Evolutionary conservation across 2,888 invertebrate genomes (phyloP).

Genomic region (Zootermopsis nevadensis): DNA sequence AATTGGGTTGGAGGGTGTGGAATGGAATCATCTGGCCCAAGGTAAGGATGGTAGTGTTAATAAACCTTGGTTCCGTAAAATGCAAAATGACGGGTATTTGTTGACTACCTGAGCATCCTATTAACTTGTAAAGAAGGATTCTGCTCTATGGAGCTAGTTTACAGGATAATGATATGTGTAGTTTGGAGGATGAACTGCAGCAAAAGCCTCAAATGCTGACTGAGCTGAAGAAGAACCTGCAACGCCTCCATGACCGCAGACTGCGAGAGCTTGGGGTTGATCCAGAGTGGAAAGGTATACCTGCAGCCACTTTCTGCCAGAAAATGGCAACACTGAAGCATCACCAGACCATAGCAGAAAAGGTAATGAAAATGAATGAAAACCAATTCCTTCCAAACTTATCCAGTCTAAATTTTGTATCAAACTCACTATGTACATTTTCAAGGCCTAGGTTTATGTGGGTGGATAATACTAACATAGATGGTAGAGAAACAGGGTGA

Average conservation of each 20-base stretch:
- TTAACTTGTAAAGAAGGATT: too few relatives aligned
- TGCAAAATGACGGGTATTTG: too few relatives aligned
- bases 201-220: conserved; percentile 59
- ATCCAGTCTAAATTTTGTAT: not conserved
- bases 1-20: too few relatives aligned
- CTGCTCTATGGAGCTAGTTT: too few relatives aligned
- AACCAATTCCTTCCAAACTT: not conserved
- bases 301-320: conserved; percentile 68
- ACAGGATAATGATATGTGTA: not conserved
- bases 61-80: too few relatives aligned
- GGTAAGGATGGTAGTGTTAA: too few relatives aligned
- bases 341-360: conserved; percentile 68
- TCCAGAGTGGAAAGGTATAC: conserved; percentile 71
- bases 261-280: conserved; percentile 72
- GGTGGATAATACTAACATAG: too few relatives aligned
- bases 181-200: conserved; percentile 59
- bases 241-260: conserved; percentile 57
- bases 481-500: too few relatives aligned
- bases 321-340: conserved; percentile 70
- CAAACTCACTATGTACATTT: too few relatives aligned
- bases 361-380: conserved; percentile 62
- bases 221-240: conserved; percentile 50
- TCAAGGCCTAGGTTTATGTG: too few relatives aligned
- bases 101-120: too few relatives aligned
- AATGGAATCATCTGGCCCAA: too few relatives aligned